Percentiles rank a stretch among this genome's conserved stretches.
phyloP scores from a whole-genome alignment of 2,888 invertebrate species.

The Notodonta dromedarius region DNA sequence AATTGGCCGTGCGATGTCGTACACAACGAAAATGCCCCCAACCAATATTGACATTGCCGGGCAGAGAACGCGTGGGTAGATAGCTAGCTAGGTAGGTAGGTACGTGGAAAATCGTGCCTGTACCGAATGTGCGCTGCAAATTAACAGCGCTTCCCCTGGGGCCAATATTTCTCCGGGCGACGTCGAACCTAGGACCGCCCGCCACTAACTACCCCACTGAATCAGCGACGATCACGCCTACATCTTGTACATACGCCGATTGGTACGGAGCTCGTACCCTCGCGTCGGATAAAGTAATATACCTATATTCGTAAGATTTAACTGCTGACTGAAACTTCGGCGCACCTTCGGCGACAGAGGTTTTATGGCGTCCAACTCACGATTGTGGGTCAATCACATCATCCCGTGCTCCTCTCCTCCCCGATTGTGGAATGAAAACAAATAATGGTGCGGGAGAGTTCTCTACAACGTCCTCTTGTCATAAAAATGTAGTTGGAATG shows the following conservation, averaged over 20 bases:
- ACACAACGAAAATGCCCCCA: conserved; percentile 49
- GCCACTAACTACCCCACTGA: conserved; percentile 82
- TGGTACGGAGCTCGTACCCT: conserved; percentile 74
- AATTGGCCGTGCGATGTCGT: conserved; percentile 18
- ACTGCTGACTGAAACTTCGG: conserved; percentile 66
- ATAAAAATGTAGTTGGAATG: too few relatives aligned
- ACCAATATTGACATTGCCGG: conserved; percentile 51
- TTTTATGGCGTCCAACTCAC: conserved; percentile 35
- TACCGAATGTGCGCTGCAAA: conserved; percentile 76
- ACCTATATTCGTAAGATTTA: conserved; percentile 59
- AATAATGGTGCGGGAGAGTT: background rate
- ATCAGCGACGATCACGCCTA: conserved; percentile 83
- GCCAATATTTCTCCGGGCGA: conserved; percentile 80
- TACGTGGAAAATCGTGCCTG: conserved; percentile 75
- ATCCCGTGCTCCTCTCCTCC: background rate
- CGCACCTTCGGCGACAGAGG: conserved; percentile 43
- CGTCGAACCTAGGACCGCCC: conserved; percentile 80
- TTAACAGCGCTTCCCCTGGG: conserved; percentile 79
- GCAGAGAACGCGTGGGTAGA: conserved; percentile 41
- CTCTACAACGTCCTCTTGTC: background rate
- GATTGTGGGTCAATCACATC: conserved; percentile 29
- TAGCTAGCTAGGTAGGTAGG: conserved; percentile 29
- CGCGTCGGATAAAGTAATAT: conserved; percentile 74
- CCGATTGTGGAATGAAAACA: background rate
- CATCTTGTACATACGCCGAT: conserved; percentile 82